phyloP scores from a whole-genome alignment of 2,888 invertebrate genomes.

The Odontothrips loti region DNA sequence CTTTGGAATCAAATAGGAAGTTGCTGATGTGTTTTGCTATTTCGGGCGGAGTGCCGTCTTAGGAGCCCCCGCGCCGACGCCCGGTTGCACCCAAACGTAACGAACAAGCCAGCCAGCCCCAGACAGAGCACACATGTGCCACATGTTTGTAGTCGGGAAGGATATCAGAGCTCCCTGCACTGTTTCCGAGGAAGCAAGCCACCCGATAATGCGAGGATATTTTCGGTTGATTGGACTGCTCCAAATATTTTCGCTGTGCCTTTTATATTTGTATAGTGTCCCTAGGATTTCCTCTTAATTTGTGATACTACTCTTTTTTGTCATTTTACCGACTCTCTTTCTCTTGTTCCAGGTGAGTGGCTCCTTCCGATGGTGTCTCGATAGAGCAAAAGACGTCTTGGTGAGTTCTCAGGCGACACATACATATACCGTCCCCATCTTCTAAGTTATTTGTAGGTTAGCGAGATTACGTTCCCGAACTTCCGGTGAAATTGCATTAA shows the following conservation, averaged over 20 bases:
- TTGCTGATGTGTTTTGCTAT: not conserved
- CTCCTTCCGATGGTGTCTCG: not conserved
- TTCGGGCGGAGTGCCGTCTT: not conserved
- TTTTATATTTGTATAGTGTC: too few relatives aligned
- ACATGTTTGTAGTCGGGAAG: too few relatives aligned
- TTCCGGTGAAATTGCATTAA: not conserved
- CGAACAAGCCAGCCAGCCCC: not conserved
- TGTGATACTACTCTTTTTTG: too few relatives aligned
- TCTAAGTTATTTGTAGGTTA: not conserved
- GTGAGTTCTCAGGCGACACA: not conserved
- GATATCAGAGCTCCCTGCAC: too few relatives aligned
- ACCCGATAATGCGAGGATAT: too few relatives aligned
- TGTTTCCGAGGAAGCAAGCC: too few relatives aligned
- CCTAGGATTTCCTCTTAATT: too few relatives aligned
- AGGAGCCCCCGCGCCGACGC: not conserved
- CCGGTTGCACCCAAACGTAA: not conserved
- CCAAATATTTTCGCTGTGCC: too few relatives aligned
- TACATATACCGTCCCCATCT: not conserved
- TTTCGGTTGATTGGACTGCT: too few relatives aligned
- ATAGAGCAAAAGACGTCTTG: not conserved
- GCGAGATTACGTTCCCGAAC: too few relatives aligned
- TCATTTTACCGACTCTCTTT: not conserved
- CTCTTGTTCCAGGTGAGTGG: not conserved
- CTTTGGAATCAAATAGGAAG: too few relatives aligned
- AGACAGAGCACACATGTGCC: too few relatives aligned